Evolutionary conservation across 2,888 invertebrate genomes (phyloP).

Genomic region (Elgonia sp.): DNA sequence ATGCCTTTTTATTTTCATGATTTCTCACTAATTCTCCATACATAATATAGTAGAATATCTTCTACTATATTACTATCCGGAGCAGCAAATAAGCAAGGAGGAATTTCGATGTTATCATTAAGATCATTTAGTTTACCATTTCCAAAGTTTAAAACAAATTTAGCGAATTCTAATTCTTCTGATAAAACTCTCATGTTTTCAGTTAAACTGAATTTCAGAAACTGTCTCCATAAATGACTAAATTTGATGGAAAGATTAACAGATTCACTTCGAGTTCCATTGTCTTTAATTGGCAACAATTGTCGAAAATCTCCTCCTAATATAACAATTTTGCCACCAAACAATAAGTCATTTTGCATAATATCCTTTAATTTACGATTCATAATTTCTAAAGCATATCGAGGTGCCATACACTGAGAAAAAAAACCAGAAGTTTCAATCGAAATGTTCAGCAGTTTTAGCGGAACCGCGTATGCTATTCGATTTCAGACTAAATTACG

Average conservation of each 20-base stretch:
- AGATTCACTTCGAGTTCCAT: neutral
- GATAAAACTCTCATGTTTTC: neutral
- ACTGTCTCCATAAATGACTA: neutral
- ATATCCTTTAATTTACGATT: neutral
- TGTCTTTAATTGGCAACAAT: slow-evolving; percentile 3
- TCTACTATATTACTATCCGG: neutral
- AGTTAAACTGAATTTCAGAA: neutral
- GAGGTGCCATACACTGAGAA: slow-evolving; percentile 4
- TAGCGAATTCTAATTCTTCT: slow-evolving; percentile 6
- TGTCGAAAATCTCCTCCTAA: neutral
- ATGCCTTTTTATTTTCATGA: neutral
- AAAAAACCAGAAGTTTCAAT: neutral
- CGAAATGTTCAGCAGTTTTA: slow-evolving; percentile 30
- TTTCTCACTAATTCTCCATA: neutral
- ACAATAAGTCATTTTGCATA: neutral
- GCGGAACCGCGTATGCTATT: slow-evolving; percentile 11
- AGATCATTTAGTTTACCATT: neutral
- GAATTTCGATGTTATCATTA: slow-evolving; percentile 1
- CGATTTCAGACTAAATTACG: neutral
- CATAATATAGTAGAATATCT: no score
- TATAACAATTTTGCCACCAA: slow-evolving; percentile 1
- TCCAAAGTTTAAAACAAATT: neutral
- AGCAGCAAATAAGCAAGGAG: neutral
- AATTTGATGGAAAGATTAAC: neutral
- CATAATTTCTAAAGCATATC: slow-evolving; percentile 11